Evolutionary conservation across 2,888 invertebrate species (phyloP), one percentile per base, ranked within the genome.

Genomic region (Augochlorella aurata): DNA sequence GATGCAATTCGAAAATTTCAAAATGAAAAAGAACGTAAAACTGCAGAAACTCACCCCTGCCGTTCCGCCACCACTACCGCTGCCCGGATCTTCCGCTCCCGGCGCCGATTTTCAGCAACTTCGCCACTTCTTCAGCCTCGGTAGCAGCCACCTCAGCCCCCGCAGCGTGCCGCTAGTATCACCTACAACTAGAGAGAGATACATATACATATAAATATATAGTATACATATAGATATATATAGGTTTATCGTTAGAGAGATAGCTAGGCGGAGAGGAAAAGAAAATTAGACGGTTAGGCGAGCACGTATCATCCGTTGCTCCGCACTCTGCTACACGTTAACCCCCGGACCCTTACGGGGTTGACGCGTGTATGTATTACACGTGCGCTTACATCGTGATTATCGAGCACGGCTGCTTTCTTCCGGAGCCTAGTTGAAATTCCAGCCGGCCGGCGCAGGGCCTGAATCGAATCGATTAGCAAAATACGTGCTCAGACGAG

Each of bases 21-120:
- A 29, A 29, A 21, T 3, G 10, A 12, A 54, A 12, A 1, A 10
- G 10, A 0, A 12, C 5, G 21, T 12, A 21, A 58, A 58, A 29
- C 9, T 38, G 14, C 18, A 12, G 16, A 45, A 0, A 72, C 90
- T 92, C 85, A 93, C 93, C 93, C 93, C 90, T 90, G 92, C 92
- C 92, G 91, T 90, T 93, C 91, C 91, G 92, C 93, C 93, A 92
- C 93, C 92, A 93, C 93, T 92, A 93, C 93, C 93, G 91, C 92
- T 92, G 93, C 90, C 91, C 90, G 91, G 91, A 89, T 92, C 89
- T 90, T 91, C 89, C 85, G 90, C 90, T 91, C 87, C 90, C 90
- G 90, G 90, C 90, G 87, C 90, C 90, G 89, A 91, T 91, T 91
- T 90, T 90, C 88, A 88, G 89, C 85, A 89, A 83, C 86, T 88